Evolutionary conservation across 2,888 invertebrate species (phyloP), one percentile per base, ranked within the genome.

Genomic region (Pristionchus fissidentatus): DNA sequence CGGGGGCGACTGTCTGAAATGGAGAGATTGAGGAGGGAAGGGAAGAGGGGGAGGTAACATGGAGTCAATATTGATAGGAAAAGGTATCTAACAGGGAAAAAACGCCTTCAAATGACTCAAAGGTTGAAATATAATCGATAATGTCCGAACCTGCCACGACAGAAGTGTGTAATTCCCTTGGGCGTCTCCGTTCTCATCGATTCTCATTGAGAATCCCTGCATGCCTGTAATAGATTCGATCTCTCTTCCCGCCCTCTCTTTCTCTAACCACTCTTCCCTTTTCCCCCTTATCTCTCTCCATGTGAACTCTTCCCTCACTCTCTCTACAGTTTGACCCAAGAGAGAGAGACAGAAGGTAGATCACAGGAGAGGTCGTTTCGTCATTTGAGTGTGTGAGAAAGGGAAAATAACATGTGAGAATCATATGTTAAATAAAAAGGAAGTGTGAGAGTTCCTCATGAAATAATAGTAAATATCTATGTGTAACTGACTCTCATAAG

Each of bases 161-260:
- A 97, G 95, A 0, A 97, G 95, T 0, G 96, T 96, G 93, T 96
- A 97, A 93, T 97, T 97, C 0, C 96, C 97, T 91, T 97, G 96
- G 0, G 97, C 96, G 91, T 97, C 96, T 0, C 97, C 97, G 87
- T 96, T 95, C 3, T 94, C 94, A 92, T 97, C 96, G 91, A 97
- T 96, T 89, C 95, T 95, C 15, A 98, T 97, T 86, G 95, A 95
- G 92, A 97, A 96, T 29, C 98, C 98, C 83, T 97, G 96, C 90
- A 98, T 95, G 95, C 98, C 97, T 97, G 85, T 78, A 88, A 77
- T 77, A 35, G 49, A n/a, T 15, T 49, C 49, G 19, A 1, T 29
- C 32, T 26, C 75, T 26, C 49, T 77, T 26, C 49, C 46, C 13
- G 7, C 55, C 22, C 35, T 55, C n/a, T 73, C 46, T 19, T 19